phyloP scores from a whole-genome alignment of 2,888 invertebrate genomes.

The Hypselothyrea guttata region DNA sequence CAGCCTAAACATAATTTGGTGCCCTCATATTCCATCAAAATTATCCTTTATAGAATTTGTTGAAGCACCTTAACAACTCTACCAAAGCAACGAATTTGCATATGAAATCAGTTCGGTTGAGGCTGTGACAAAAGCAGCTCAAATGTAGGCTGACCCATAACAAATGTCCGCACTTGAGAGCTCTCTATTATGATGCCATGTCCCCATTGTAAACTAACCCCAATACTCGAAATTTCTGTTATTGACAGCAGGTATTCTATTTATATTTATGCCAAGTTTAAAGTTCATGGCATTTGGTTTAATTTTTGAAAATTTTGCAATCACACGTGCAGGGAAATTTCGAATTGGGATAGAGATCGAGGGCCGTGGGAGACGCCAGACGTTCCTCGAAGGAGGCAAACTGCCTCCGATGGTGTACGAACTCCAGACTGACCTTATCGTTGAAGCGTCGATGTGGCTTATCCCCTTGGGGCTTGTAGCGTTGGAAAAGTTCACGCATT shows the following conservation, averaged over 20 bases:
- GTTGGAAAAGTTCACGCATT: conserved; percentile 68
- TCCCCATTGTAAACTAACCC: conserved; percentile 26
- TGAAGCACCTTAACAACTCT: conserved; percentile 14
- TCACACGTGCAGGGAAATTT: conserved; percentile 54
- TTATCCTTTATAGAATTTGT: conserved; percentile 50
- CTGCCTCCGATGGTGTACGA: conserved; percentile 53
- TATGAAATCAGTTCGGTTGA: conserved; percentile 33
- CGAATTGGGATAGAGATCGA: conserved; percentile 47
- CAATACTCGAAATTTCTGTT: conserved; percentile 18
- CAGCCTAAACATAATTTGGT: too few relatives aligned
- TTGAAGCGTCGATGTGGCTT: conserved; percentile 63
- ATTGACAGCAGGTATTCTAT: conserved; percentile 1
- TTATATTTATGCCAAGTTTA: neutral
- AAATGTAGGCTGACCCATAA: conserved; percentile 12
- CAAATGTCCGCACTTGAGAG: conserved; percentile 49
- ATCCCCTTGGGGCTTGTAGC: conserved; percentile 54
- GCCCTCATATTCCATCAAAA: conserved; percentile 6
- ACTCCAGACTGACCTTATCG: conserved; percentile 65
- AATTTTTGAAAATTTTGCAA: conserved; percentile 27
- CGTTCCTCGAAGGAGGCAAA: conserved; percentile 67
- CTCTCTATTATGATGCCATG: conserved; percentile 13
- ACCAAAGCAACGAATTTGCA: conserved; percentile 39
- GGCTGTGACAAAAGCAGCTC: conserved; percentile 42
- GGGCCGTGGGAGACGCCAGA: conserved; percentile 23
- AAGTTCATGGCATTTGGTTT: neutral